phyloP scores from a whole-genome alignment of 2,888 invertebrate genomes.

The Drosophila peninsularis region DNA sequence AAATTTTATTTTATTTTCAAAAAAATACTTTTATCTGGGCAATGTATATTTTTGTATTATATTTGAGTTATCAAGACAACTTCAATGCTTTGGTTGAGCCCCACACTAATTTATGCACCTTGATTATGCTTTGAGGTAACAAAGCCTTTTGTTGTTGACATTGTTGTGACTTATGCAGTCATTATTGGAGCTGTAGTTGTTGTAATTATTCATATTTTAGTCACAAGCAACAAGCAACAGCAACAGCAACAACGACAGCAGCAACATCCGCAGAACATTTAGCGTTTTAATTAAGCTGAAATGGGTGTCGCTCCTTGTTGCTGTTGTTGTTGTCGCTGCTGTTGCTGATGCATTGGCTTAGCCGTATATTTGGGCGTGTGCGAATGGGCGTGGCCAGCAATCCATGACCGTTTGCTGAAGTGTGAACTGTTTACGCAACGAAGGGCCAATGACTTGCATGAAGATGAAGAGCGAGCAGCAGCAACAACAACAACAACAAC shows the following conservation, averaged over 20 bases:
- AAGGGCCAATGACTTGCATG: constrained; percentile 70
- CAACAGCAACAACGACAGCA: constrained; percentile 47
- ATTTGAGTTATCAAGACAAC: neutral
- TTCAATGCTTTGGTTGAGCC: constrained; percentile 3
- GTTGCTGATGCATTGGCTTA: constrained; percentile 19
- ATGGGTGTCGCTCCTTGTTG: constrained; percentile 46
- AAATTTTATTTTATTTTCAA: no score
- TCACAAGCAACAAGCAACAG: constrained; percentile 30
- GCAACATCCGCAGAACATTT: constrained; percentile 66
- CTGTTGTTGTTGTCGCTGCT: constrained; percentile 26
- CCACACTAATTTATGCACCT: constrained; percentile 11
- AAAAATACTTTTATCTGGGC: no score
- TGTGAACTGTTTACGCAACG: constrained; percentile 62
- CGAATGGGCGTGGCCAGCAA: constrained; percentile 45
- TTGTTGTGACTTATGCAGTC: constrained; percentile 21
- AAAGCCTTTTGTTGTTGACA: constrained; percentile 7
- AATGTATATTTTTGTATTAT: no score
- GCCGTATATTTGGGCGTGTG: constrained; percentile 3
- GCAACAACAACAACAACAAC: neutral
- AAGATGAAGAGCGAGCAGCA: constrained; percentile 11
- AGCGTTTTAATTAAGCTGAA: constrained; percentile 76
- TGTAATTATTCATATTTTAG: constrained; percentile 19
- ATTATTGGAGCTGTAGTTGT: constrained; percentile 19
- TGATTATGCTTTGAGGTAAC: constrained; percentile 15
- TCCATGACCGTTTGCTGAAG: constrained; percentile 55